Base-by-base conservation (phyloP, 2,888 invertebrate species). In the Drepana falcataria region DNA sequence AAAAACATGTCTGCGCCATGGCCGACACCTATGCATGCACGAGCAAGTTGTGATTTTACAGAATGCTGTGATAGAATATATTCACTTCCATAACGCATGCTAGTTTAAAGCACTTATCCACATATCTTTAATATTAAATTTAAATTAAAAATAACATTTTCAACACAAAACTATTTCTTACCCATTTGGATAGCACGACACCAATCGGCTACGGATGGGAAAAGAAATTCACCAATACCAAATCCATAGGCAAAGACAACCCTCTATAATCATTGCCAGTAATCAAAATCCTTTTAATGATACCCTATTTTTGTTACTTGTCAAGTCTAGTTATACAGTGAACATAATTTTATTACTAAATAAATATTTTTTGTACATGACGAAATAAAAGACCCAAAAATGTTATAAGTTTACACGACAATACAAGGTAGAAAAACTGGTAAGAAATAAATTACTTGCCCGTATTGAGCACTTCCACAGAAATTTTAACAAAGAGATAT, bases 1-100 rank as follows among this genome's bases (percentile, higher is more conserved):
- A 91, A 87, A 89, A 91, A 89, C 91, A 91, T 91, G 91, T 91
- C 91, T 86, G 82, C 89, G 89, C 91, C 85, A 91, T 91, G 89
- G 87, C 91, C 83, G 89, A 88, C 90, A 85, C 81, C 81, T 82
- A 84, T 76, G 84, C 85, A 79, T 83, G 81, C 76, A 73, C 68
- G 59, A 62, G 63, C 56, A 65, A 63, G 59, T 64, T 55, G 52
- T 54, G 55, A 60, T 64, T 69, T 68, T 63, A 57, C 9, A 49
- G 56, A 51, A 55, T 60, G 64, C 64, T 59, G 55, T 58, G 58
- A 56, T 57, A 55, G 56, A 53, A 68, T 54, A 68, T 60, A 62
- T 73, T 69, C 87, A 90, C 89, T 87, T 70, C 63, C 70, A 72
- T 66, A 69, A 62, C 48, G 55, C 63, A 62, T 65, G 56, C 66